phyloP scores from a whole-genome alignment of 2,797 vertebrate species.

The Chrysocyon brachyurus region DNA sequence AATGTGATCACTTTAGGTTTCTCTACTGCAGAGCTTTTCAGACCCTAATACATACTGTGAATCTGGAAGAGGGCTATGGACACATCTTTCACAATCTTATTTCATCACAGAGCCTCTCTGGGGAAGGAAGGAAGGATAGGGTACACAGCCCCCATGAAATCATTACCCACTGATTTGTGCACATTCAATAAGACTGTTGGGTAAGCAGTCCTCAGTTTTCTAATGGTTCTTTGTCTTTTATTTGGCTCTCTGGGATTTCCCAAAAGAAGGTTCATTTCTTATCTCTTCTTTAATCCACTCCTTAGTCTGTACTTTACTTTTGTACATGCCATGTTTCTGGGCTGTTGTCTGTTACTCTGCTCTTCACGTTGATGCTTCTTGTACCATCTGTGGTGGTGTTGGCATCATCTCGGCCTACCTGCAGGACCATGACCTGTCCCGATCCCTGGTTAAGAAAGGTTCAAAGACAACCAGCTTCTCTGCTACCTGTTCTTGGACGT shows the following conservation, averaged over 20 bases:
- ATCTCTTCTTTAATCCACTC: neutral
- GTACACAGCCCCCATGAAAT: neutral
- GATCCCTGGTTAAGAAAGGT: neutral
- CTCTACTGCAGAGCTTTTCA: neutral
- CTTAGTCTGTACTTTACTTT: neutral
- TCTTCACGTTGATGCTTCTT: neutral
- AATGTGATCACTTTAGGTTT: neutral
- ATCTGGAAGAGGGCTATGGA: neutral
- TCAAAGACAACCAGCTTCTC: neutral
- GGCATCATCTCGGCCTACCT: neutral
- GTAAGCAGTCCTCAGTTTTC: neutral
- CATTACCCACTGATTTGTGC: neutral
- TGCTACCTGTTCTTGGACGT: neutral
- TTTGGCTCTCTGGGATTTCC: neutral
- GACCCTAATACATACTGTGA: neutral
- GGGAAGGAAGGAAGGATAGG: neutral
- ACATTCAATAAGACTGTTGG: neutral
- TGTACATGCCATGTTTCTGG: neutral
- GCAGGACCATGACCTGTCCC: neutral
- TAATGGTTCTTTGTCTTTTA: neutral
- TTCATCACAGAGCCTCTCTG: neutral
- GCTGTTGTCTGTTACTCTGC: neutral
- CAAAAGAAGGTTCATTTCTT: neutral
- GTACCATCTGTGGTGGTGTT: neutral
- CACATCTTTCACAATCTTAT: neutral